Evolutionary conservation across 2,113 vertebrate genomes (phyloP).

Genomic region (Crotophaga sulcirostris): DNA sequence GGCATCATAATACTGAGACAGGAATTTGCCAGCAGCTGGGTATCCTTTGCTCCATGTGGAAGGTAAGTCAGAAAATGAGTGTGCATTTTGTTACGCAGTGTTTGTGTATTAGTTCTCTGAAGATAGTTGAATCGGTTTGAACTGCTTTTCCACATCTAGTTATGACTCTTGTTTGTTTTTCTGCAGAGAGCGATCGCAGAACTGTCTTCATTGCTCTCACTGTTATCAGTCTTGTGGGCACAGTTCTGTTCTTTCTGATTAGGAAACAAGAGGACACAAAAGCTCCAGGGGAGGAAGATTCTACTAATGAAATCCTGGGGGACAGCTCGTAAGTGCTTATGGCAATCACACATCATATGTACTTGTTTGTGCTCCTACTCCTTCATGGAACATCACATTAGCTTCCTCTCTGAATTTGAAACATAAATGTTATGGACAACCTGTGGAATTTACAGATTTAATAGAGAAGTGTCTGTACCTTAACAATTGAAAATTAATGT

Average conservation of each 20-base stretch:
- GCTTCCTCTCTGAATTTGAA: background rate
- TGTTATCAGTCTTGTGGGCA: conserved; percentile 94
- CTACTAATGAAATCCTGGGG: conserved; percentile 65
- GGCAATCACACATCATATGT: background rate
- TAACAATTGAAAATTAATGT: background rate
- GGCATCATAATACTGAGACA: conserved; percentile 25
- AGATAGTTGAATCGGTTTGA: background rate
- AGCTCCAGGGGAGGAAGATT: conserved; percentile 70
- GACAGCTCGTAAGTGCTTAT: conserved; percentile 66
- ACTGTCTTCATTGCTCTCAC: conserved; percentile 95
- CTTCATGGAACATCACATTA: fast-evolving
- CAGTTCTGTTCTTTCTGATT: conserved; percentile 96
- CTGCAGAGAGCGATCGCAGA: conserved; percentile 88
- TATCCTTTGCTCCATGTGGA: background rate
- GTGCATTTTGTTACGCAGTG: background rate
- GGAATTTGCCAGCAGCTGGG: conserved; percentile 10
- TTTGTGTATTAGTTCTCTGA: background rate
- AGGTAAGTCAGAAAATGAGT: background rate
- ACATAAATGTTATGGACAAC: background rate
- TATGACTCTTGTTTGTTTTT: conserved; percentile 15
- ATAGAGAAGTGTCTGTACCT: background rate
- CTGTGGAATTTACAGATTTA: background rate
- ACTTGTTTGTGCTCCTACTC: background rate
- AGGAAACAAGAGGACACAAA: conserved; percentile 80
- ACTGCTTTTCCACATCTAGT: background rate